Conservation (phyloP, 2,888 invertebrate genomes). For the Pilophorus perplexus region DNA sequence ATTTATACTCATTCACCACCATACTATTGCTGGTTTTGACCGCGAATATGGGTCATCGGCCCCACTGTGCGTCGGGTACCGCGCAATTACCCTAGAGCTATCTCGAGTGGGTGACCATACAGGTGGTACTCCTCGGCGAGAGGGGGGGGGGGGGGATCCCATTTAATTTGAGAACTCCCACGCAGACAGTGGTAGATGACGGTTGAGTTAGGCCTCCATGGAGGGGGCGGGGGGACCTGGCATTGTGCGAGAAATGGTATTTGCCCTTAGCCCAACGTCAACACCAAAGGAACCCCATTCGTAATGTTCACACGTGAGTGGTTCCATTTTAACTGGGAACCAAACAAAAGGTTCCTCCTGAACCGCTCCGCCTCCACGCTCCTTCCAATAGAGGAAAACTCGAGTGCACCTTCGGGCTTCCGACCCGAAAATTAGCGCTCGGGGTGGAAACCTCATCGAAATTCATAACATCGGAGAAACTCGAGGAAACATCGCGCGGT, state of each 20-base stretch:
- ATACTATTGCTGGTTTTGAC: too few species aligned
- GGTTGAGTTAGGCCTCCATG: too few species aligned
- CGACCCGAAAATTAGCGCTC: constrained; percentile 2
- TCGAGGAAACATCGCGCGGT: too few species aligned
- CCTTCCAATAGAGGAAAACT: background rate
- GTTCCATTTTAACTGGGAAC: constrained; percentile 27
- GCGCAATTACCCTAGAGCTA: too few species aligned
- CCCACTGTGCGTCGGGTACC: too few species aligned
- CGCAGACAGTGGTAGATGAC: too few species aligned
- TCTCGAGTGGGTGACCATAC: background rate
- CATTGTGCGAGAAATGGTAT: constrained; percentile 26
- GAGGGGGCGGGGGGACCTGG: background rate
- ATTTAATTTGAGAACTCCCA: constrained; percentile 9
- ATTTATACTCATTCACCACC: too few species aligned
- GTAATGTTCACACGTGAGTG: constrained; percentile 32
- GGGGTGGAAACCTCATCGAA: background rate
- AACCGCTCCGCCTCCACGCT: background rate
- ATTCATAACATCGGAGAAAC: too few species aligned
- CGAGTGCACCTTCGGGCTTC: background rate
- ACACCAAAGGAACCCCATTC: constrained; percentile 24
- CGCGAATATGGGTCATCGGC: too few species aligned
- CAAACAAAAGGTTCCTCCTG: constrained; percentile 12
- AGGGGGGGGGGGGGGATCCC: background rate
- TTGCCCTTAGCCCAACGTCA: constrained; percentile 30
- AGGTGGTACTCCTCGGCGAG: background rate